A percentile compares a stretch with the other conserved stretches of the same genome.
Conservation (phyloP, 1,140 invertebrate species). For the Drosophila sturtevanti region DNA sequence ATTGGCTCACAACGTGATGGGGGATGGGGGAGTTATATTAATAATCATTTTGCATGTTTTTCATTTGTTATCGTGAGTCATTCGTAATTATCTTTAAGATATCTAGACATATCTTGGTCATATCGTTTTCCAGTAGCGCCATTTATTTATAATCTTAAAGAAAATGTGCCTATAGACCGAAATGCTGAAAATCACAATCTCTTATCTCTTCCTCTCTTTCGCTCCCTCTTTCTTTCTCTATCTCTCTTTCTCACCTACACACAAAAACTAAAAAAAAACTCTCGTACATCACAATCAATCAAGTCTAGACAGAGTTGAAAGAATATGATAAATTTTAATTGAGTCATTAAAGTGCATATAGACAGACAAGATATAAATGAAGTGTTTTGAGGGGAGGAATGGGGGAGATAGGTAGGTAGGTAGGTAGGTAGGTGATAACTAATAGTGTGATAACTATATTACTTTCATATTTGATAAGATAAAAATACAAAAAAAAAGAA, state of each 20-base stretch:
- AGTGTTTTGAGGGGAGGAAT: neutral
- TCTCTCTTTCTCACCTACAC: neutral
- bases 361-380: neutral
- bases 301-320: slow-evolving; percentile 26
- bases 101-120: neutral
- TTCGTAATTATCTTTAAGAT: neutral
- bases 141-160: neutral
- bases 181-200: slow-evolving; percentile 37
- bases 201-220: neutral
- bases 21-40: too few species aligned
- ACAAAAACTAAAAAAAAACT: too few species aligned
- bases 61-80: neutral
- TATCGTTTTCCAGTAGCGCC: neutral
- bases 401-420: neutral
- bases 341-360: slow-evolving; percentile 52
- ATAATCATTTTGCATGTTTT: too few species aligned
- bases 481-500: slow-evolving; percentile 49
- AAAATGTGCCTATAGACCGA: slow-evolving; percentile 6
- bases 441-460: slow-evolving; percentile 24
- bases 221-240: neutral
- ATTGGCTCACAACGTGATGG: neutral
- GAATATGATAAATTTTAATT: slow-evolving; percentile 58
- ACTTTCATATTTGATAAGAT: slow-evolving; percentile 48
- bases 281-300: slow-evolving; percentile 37
- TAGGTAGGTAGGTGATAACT: too few species aligned